Conservation (phyloP, 1,140 invertebrate species). For the Cotesia typhae region DNA sequence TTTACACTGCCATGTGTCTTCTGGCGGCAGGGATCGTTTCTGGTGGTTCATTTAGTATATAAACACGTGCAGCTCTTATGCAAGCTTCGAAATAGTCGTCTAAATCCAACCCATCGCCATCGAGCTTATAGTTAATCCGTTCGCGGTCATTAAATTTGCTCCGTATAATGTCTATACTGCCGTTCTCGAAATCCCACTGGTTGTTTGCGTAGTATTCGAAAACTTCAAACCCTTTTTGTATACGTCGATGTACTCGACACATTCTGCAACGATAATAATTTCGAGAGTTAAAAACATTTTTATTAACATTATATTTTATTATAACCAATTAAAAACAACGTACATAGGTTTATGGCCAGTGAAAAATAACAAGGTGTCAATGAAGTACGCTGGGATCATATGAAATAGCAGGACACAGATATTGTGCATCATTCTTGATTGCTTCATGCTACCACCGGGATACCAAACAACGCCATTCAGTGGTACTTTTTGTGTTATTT, state of each 20-base stretch:
- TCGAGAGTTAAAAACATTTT: constrained; percentile 28
- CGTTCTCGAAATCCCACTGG: constrained; percentile 83
- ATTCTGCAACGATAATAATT: constrained; percentile 65
- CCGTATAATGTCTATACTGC: constrained; percentile 67
- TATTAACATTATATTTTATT: neutral
- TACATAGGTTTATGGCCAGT: constrained; percentile 85
- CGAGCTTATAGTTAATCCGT: constrained; percentile 72
- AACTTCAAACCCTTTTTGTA: constrained; percentile 83
- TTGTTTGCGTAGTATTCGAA: constrained; percentile 88
- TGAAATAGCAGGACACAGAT: constrained; percentile 85
- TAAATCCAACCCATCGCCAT: constrained; percentile 77
- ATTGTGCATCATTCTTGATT: constrained; percentile 76
- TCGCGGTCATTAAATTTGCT: constrained; percentile 73
- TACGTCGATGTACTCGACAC: constrained; percentile 77
- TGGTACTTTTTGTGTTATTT: constrained; percentile 77
- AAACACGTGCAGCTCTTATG: constrained; percentile 76
- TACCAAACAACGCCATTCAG: constrained; percentile 86
- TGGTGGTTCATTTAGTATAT: constrained; percentile 84
- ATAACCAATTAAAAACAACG: constrained; percentile 53
- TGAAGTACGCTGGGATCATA: constrained; percentile 82
- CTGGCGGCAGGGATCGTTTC: constrained; percentile 82
- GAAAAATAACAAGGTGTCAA: constrained; percentile 79
- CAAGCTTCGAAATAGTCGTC: constrained; percentile 79
- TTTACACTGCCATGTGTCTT: constrained; percentile 80
- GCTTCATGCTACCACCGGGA: constrained; percentile 89